A percentile compares a stretch with the other conserved stretches of the same genome.
These are phyloP conservation scores for Drosophila paramelanica DNA, from an alignment of 2,888 invertebrate species.

Conservation along the genomic window DNA sequence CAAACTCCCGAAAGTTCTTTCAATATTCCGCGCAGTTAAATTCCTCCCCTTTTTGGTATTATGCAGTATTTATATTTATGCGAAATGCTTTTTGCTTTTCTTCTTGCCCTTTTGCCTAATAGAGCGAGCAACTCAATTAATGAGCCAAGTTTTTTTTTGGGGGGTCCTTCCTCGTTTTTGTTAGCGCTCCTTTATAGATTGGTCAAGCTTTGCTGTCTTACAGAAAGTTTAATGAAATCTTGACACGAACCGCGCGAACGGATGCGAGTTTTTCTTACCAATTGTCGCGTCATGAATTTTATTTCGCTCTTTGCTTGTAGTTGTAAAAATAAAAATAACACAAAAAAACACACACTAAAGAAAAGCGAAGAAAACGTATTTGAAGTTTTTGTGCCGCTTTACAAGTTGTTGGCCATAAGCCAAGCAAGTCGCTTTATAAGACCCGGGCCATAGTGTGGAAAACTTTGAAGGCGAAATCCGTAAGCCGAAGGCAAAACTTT, in stretches of 20 bases:
- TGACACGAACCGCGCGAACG: slow-evolving; percentile 60
- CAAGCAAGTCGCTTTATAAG: slow-evolving; percentile 50
- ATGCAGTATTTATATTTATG: slow-evolving; percentile 75
- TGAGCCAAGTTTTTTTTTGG: slow-evolving; percentile 69
- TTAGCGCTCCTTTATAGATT: slow-evolving; percentile 41
- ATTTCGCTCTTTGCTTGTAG: slow-evolving; percentile 66
- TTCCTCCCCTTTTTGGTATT: slow-evolving; percentile 3
- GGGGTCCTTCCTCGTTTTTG: slow-evolving; percentile 1
- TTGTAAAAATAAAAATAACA: slow-evolving; percentile 30
- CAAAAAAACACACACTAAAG: slow-evolving; percentile 23
- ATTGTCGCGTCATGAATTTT: slow-evolving; percentile 79
- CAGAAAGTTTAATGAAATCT: slow-evolving; percentile 79
- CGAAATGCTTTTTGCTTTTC: slow-evolving; percentile 56
- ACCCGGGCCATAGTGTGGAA: slow-evolving; percentile 25
- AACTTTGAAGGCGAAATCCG: slow-evolving; percentile 53
- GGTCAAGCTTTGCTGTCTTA: slow-evolving; percentile 61
- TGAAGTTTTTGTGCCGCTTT: slow-evolving; percentile 53
- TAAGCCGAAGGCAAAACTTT: slow-evolving; percentile 64
- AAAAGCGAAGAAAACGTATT: slow-evolving; percentile 43
- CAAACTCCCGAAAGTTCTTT: not conserved
- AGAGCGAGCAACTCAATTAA: slow-evolving; percentile 76
- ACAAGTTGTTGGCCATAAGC: slow-evolving; percentile 74
- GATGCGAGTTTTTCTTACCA: slow-evolving; percentile 38
- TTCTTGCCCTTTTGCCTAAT: slow-evolving; percentile 48
- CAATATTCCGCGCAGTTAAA: not conserved